Percentiles rank a stretch among this genome's conserved stretches.
Evolutionary conservation across 2,113 vertebrate species (phyloP).

Genomic region (Gobiocypris rarus): DNA sequence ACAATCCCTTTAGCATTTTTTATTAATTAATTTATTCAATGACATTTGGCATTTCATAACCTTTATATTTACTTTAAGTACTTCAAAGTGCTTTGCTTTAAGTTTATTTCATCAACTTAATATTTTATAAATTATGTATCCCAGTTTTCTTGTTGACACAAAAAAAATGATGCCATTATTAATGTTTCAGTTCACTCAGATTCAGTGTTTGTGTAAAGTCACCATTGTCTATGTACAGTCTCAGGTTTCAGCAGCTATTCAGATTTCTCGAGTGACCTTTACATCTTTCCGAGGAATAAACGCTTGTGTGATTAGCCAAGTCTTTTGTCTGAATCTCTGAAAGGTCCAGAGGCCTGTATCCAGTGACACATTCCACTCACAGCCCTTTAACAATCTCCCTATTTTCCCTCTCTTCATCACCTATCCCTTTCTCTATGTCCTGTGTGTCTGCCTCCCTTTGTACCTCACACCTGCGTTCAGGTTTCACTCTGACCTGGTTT

Average conservation of each 20-base stretch:
- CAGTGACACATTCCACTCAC: slow-evolving; percentile 43
- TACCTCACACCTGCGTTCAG: slow-evolving; percentile 17
- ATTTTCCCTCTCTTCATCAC: slow-evolving; percentile 3
- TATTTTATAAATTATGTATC: neutral
- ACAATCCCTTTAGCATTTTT: too few relatives aligned
- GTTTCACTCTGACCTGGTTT: slow-evolving; percentile 36
- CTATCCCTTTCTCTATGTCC: neutral
- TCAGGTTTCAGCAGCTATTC: slow-evolving; percentile 38
- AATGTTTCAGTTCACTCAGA: neutral
- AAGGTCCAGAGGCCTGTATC: slow-evolving; percentile 25
- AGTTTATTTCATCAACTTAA: too few relatives aligned
- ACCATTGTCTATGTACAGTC: neutral
- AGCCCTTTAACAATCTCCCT: neutral
- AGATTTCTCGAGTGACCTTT: slow-evolving; percentile 37
- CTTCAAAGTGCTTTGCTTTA: too few relatives aligned
- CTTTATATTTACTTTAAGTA: too few relatives aligned
- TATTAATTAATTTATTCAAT: too few relatives aligned
- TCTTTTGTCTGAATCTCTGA: slow-evolving; percentile 27
- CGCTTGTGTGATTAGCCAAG: slow-evolving; percentile 15
- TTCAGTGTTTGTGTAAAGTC: slow-evolving; percentile 27
- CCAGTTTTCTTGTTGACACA: neutral
- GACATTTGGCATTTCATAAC: too few relatives aligned
- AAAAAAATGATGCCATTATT: neutral
- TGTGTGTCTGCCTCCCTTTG: neutral
- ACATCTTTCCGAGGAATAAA: slow-evolving; percentile 5